Evolutionary conservation across 2,797 vertebrate genomes (phyloP).

Genomic region (Morus bassanus): DNA sequence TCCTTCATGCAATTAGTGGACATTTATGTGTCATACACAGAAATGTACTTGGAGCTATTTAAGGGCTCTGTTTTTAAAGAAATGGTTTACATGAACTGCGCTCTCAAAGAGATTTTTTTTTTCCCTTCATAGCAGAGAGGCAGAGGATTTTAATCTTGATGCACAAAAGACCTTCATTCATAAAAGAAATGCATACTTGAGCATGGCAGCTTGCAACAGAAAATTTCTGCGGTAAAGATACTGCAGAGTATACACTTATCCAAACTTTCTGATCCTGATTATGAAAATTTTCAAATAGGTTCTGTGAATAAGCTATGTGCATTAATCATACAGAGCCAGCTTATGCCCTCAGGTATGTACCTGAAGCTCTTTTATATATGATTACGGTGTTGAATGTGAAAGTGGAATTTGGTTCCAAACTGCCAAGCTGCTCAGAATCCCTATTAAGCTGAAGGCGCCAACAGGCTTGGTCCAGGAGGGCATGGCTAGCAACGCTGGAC

Average conservation of each 20-base stretch:
- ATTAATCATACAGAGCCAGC: background rate
- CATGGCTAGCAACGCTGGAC: background rate
- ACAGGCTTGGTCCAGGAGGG: background rate
- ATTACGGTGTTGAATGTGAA: background rate
- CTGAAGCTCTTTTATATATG: background rate
- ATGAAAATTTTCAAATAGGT: background rate
- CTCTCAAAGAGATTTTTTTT: conserved; percentile 66
- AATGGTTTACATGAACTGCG: conserved; percentile 75
- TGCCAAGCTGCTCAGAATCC: background rate
- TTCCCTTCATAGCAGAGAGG: conserved; percentile 60
- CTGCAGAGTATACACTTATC: background rate
- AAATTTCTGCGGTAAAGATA: conserved; percentile 57
- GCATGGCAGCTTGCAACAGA: conserved; percentile 55
- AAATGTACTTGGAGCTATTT: conserved; percentile 74
- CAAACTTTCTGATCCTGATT: background rate
- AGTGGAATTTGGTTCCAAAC: background rate
- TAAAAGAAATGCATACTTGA: conserved; percentile 67
- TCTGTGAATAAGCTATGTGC: background rate
- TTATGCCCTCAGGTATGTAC: background rate
- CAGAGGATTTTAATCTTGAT: conserved; percentile 76
- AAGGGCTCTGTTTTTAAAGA: conserved; percentile 77
- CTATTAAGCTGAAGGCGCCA: background rate
- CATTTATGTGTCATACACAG: conserved; percentile 79
- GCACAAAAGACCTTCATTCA: conserved; percentile 77
- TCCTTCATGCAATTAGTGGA: conserved; percentile 83